These are phyloP conservation scores for Calliopsis andreniformis DNA, from an alignment of 1,140 invertebrate genomes.

Conservation along the genomic window DNA sequence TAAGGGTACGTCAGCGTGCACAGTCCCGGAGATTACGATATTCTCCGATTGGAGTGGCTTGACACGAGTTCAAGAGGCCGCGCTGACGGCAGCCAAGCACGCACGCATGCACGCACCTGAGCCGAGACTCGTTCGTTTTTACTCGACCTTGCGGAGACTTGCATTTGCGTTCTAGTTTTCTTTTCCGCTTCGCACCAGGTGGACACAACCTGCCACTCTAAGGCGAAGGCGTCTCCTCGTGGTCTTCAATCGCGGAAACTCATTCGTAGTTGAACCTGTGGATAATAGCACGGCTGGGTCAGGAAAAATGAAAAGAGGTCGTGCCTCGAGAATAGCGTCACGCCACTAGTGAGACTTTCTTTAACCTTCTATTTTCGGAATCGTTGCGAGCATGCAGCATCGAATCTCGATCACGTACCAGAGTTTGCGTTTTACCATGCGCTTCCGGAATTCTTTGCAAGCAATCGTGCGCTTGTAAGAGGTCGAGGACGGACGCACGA, in stretches of 20 bases:
- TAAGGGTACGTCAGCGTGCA: constrained; percentile 58
- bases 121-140: not conserved
- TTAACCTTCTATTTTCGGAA: not conserved
- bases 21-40: constrained; percentile 65
- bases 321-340: not conserved
- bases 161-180: not conserved
- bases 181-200: not conserved
- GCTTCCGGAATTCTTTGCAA: too few species aligned
- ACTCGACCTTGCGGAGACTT: not conserved
- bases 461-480: too few species aligned
- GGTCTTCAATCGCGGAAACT: not conserved
- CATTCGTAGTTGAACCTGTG: too few species aligned
- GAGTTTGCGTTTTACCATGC: too few species aligned
- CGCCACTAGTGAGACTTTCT: not conserved
- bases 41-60: constrained; percentile 63
- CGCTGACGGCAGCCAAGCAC: constrained; percentile 36
- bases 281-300: too few species aligned
- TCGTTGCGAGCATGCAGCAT: not conserved
- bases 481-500: too few species aligned
- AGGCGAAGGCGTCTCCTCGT: not conserved
- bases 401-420: too few species aligned
- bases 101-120: constrained; percentile 45
- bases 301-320: too few species aligned
- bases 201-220: not conserved
- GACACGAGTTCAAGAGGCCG: constrained; percentile 64